These are phyloP conservation scores for Heteractis magnifica DNA, from an alignment of 92 coral and sea anemone genomes.

Conservation along the genomic window DNA sequence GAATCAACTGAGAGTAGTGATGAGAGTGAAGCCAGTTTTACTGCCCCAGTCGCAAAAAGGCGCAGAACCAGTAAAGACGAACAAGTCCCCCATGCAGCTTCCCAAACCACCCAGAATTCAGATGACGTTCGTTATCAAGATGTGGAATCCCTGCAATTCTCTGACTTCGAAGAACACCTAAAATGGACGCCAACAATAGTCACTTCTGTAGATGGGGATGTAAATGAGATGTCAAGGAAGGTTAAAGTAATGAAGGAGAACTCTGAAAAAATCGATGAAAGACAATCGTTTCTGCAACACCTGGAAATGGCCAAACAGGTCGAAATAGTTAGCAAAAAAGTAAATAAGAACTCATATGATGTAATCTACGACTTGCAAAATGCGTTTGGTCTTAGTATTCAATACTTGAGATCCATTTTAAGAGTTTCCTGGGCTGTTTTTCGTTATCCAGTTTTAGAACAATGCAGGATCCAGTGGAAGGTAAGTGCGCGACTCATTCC, in stretches of 20 bases:
- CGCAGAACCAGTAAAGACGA: no score
- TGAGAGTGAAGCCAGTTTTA: no score
- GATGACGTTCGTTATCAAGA: no score
- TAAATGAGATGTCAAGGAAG: background rate
- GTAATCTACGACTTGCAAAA: conserved; percentile 11
- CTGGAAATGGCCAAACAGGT: conserved; percentile 15
- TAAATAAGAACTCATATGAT: conserved; percentile 1
- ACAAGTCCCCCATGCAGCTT: no score
- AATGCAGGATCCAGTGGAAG: background rate
- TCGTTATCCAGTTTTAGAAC: background rate
- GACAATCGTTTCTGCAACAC: conserved; percentile 4
- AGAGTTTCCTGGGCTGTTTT: conserved; percentile 9
- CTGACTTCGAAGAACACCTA: no score
- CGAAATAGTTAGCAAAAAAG: conserved; percentile 1
- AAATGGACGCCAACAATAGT: no score
- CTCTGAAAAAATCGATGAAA: background rate
- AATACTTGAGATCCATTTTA: conserved; percentile 4
- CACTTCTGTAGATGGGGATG: background rate
- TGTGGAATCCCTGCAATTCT: no score
- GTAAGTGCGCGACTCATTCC: background rate
- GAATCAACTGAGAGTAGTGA: no score
- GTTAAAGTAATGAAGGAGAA: background rate
- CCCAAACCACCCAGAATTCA: no score
- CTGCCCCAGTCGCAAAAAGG: no score
- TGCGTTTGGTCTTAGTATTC: conserved; percentile 10